A percentile compares a stretch with the other conserved stretches of the same genome.
These are phyloP conservation scores for Bombus confusus DNA, from an alignment of 1,140 invertebrate species.

Conservation along the genomic window DNA sequence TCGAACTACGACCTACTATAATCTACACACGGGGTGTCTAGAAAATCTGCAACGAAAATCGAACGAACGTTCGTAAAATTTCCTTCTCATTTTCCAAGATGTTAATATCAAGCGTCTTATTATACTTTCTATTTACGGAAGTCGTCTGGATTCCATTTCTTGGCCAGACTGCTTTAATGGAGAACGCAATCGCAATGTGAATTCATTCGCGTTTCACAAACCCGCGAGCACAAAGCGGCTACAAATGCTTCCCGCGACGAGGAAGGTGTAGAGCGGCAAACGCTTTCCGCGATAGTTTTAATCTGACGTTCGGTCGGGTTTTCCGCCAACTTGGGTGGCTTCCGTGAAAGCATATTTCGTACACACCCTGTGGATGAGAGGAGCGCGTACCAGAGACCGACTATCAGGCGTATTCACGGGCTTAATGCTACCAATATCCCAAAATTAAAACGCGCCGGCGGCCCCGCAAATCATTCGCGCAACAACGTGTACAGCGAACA, in stretches of 20 bases:
- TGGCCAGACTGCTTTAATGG: background rate
- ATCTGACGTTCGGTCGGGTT: background rate
- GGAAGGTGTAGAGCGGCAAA: background rate
- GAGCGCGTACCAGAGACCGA: slow-evolving; percentile 43
- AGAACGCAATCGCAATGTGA: background rate
- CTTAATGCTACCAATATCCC: slow-evolving; percentile 74
- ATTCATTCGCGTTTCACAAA: background rate
- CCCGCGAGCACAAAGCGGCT: background rate
- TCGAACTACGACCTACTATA: slow-evolving; percentile 66
- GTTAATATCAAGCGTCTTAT: background rate
- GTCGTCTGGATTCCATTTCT: background rate
- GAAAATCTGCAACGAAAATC: slow-evolving; percentile 20
- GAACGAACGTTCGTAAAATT: background rate
- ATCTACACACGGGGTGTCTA: slow-evolving; percentile 61
- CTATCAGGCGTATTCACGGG: slow-evolving; percentile 58
- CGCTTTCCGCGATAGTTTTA: background rate
- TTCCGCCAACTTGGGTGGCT: background rate
- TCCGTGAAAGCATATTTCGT: slow-evolving; percentile 17
- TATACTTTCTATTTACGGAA: background rate
- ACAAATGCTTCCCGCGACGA: background rate
- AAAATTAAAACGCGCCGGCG: slow-evolving; percentile 72
- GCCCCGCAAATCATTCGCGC: slow-evolving; percentile 72
- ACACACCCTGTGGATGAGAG: slow-evolving; percentile 59
- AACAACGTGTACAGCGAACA: slow-evolving; percentile 56
- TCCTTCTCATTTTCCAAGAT: background rate